A percentile compares a stretch with the other conserved stretches of the same genome.
phyloP scores from a whole-genome alignment of 2,113 vertebrate genomes.

The Egretta garzetta region DNA sequence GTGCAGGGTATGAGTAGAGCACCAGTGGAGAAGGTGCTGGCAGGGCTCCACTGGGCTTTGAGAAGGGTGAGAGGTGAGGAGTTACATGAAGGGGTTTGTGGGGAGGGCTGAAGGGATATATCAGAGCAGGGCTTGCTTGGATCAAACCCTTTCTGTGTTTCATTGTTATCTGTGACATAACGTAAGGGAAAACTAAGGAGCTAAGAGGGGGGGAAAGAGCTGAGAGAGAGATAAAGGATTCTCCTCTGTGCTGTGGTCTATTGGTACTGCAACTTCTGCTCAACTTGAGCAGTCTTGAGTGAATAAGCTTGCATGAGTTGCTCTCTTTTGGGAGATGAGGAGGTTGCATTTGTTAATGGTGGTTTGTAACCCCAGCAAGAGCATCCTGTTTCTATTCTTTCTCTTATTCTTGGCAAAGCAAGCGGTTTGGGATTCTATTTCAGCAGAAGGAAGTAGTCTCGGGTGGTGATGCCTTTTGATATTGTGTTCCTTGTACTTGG shows the following conservation, averaged over 20 bases:
- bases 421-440: slow-evolving; percentile 38
- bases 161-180: neutral
- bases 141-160: neutral
- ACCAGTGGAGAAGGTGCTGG: neutral
- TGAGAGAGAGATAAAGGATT: neutral
- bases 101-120: neutral
- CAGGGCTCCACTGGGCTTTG: neutral
- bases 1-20: neutral
- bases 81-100: neutral
- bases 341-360: neutral
- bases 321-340: neutral
- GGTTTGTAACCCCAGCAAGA: neutral
- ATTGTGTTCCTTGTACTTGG: neutral
- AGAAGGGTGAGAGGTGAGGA: neutral
- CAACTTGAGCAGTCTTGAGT: neutral
- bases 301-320: neutral
- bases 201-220: neutral
- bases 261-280: neutral
- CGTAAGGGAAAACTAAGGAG: neutral
- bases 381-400: slow-evolving; percentile 28
- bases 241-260: neutral
- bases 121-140: neutral
- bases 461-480: slow-evolving; percentile 6
- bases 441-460: slow-evolving; percentile 9
- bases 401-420: slow-evolving; percentile 50